These are phyloP conservation scores for Homarus gammarus DNA, from an alignment of 2,888 invertebrate genomes.

Conservation along the genomic window DNA sequence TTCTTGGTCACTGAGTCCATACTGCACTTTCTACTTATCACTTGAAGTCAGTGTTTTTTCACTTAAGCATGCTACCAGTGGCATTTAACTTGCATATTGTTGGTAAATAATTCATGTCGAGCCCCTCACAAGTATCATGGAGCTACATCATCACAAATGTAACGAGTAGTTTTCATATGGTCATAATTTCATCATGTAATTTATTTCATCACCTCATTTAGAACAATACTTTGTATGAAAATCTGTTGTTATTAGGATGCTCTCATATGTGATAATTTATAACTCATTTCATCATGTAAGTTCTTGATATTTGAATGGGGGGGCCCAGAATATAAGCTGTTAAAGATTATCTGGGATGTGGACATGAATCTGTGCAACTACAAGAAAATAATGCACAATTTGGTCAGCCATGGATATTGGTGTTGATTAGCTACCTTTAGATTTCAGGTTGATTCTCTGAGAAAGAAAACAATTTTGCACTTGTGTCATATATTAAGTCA, in stretches of 20 bases:
- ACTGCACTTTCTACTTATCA: slow-evolving; percentile 58
- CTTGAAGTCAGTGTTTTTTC: slow-evolving; percentile 40
- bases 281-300: slow-evolving; percentile 41
- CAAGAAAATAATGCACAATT: slow-evolving; percentile 2
- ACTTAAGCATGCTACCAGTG: slow-evolving; percentile 59
- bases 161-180: slow-evolving; percentile 33
- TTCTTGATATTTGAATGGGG: slow-evolving; percentile 41
- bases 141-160: slow-evolving; percentile 42
- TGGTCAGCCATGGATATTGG: slow-evolving; percentile 8
- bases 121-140: slow-evolving; percentile 57
- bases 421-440: background rate
- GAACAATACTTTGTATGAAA: slow-evolving; percentile 50
- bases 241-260: slow-evolving; percentile 47
- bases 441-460: too few relatives aligned
- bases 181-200: slow-evolving; percentile 57
- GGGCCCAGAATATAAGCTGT: background rate
- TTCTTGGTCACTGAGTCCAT: slow-evolving; percentile 45
- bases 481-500: background rate
- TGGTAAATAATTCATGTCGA: slow-evolving; percentile 39
- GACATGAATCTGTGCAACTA: slow-evolving; percentile 11
- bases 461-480: background rate
- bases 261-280: slow-evolving; percentile 54
- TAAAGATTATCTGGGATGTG: slow-evolving; percentile 14
- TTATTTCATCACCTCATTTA: slow-evolving; percentile 55
- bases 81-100: slow-evolving; percentile 57